These are phyloP conservation scores for Chesias legatella DNA, from an alignment of 2,888 invertebrate species.

Conservation along the genomic window DNA sequence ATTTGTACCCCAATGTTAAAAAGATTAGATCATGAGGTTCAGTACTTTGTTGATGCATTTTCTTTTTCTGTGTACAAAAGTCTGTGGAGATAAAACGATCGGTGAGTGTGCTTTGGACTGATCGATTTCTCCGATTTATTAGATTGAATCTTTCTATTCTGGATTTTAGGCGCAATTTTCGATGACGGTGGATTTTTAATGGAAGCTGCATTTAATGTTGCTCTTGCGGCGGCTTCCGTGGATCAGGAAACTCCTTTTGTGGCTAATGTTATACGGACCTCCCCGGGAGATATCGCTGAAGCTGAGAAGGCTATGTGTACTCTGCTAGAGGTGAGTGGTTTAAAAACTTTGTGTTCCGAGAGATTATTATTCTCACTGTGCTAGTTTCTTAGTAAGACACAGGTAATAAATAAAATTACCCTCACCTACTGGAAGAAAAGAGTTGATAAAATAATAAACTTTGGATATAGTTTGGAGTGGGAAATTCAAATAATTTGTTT, in stretches of 20 bases:
- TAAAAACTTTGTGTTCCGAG: constrained; percentile 1
- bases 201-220: constrained; percentile 79
- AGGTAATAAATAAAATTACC: too few species aligned
- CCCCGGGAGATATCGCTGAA: constrained; percentile 77
- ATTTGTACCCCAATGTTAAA: constrained; percentile 5
- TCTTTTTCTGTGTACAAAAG: constrained; percentile 8
- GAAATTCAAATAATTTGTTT: too few species aligned
- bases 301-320: constrained; percentile 76
- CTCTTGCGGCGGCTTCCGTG: constrained; percentile 69
- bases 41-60: constrained; percentile 11
- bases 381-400: too few species aligned
- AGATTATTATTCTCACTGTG: too few species aligned
- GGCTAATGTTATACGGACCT: constrained; percentile 53
- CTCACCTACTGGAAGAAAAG: too few species aligned
- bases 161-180: constrained; percentile 80
- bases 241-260: constrained; percentile 62
- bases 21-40: constrained; percentile 9
- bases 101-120: constrained; percentile 17
- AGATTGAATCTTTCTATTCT: constrained; percentile 3
- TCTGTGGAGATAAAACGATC: constrained; percentile 21
- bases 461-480: too few species aligned
- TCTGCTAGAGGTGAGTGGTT: constrained; percentile 67
- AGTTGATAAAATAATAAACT: too few species aligned
- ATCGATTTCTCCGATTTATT: neutral
- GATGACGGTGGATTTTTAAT: constrained; percentile 76